Percentiles rank a stretch among this genome's conserved stretches.
Evolutionary conservation across 1,140 invertebrate species (phyloP).

Genomic region (Psilanteris sp.): DNA sequence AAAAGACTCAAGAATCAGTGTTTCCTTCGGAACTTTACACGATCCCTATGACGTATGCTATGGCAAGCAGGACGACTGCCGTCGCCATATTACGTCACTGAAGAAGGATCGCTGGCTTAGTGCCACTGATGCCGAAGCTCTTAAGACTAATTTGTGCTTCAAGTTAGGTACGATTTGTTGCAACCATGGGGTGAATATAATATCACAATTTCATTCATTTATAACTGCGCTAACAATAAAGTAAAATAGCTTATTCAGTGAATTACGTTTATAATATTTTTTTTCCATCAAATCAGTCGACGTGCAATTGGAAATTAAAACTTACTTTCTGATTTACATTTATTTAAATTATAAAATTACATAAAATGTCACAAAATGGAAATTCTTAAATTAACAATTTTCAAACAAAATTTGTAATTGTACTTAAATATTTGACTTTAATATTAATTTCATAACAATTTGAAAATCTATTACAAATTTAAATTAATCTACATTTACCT

Average conservation of each 20-base stretch:
- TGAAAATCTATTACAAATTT: too few relatives aligned
- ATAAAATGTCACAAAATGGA: too few relatives aligned
- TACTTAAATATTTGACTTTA: too few relatives aligned
- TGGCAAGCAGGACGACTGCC: slow-evolving; percentile 39
- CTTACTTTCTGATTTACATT: too few relatives aligned
- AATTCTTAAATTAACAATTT: too few relatives aligned
- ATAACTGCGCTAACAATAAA: slow-evolving; percentile 45
- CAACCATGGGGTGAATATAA: slow-evolving; percentile 46
- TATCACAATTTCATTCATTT: slow-evolving; percentile 53
- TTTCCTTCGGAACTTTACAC: slow-evolving; percentile 46
- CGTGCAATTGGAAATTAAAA: too few relatives aligned
- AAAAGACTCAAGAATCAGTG: slow-evolving; percentile 29
- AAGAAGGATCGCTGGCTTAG: slow-evolving; percentile 56
- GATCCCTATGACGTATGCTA: slow-evolving; percentile 46
- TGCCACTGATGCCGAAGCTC: slow-evolving; percentile 54
- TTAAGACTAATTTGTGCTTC: slow-evolving; percentile 60
- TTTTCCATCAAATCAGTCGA: too few relatives aligned
- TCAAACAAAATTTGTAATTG: too few relatives aligned
- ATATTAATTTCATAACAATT: too few relatives aligned
- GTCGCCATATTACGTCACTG: slow-evolving; percentile 54
- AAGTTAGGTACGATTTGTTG: slow-evolving; percentile 54
- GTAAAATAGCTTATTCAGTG: slow-evolving; percentile 42
- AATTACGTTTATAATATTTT: slow-evolving; percentile 36
- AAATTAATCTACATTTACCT: too few relatives aligned
- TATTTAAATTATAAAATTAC: too few relatives aligned